Base-by-base conservation (phyloP, 2,888 invertebrate genomes). In the Pelosia muscerda region DNA sequence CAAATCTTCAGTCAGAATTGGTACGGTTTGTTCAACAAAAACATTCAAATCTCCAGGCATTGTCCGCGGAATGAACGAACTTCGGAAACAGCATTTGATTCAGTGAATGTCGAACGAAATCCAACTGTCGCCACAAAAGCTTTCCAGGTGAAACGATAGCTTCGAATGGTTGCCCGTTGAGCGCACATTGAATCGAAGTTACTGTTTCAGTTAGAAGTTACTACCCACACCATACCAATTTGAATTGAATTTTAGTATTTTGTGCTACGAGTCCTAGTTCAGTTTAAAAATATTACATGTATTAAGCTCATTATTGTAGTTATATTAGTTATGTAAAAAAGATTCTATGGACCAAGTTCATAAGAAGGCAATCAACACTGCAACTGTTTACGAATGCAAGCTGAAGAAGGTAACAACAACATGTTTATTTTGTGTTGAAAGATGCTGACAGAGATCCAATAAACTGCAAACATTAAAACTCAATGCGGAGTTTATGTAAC, bases 31-130 rank as follows among this genome's bases (percentile, higher is more conserved):
- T 38, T 63, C 11, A 9, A 42, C 55, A 26, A 56, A 61, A 49
- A 56, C 53, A 56, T 58, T 68, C 22, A 28, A 61, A 65, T 63
- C 38, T 61, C 10, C 23, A 19, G 13, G 49, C 28, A 66, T 71
- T 74, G 69, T 68, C 15, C 53, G 26, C 11, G 25, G 28, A 57
- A 55, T 23, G 53, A 67, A 61, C 62, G 58, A 28, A 25, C 28
- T 60, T 65, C n/a, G 19, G 38, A 42, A 60, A 53, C 23, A 60
- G 59, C 56, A 53, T 42, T 65, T 67, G 61, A 71, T 66, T 64
- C 28, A 58, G 49, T 31, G 23, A 42, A 28, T 49, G 28, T 49
- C 23, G 23, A 49, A 65, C 15, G 38, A 65, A 57, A 54, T 60
- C 23, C 23, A 25, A 23, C 31, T 22, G 54, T 15, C 5, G 25